Evolutionary conservation across 2,888 invertebrate genomes (phyloP).

Genomic region (Malthinus seriepunctatus): DNA sequence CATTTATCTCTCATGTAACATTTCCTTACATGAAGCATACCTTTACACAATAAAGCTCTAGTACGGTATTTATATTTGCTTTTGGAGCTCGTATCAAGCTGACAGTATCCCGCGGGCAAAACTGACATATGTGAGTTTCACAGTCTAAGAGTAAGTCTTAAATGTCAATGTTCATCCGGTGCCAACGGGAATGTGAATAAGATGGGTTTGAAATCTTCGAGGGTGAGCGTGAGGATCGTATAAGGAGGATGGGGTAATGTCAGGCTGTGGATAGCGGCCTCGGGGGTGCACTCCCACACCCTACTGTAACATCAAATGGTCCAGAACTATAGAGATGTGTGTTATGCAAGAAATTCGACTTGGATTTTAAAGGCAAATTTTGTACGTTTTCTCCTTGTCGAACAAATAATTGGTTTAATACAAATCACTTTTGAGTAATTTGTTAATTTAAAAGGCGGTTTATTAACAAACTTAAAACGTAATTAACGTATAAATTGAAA

Average conservation of each 20-base stretch:
- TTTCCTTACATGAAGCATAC: conserved; percentile 30
- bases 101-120: conserved; percentile 34
- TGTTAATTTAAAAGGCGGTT: background rate
- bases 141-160: conserved; percentile 48
- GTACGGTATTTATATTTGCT: conserved; percentile 44
- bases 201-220: conserved; percentile 30
- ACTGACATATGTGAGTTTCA: conserved; percentile 41
- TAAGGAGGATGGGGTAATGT: conserved; percentile 37
- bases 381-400: background rate
- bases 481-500: background rate
- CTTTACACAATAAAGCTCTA: conserved; percentile 32
- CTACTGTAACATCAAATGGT: conserved; percentile 37
- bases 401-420: background rate
- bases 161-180: conserved; percentile 49
- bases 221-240: conserved; percentile 29
- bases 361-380: no score
- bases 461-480: no score
- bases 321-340: conserved; percentile 34
- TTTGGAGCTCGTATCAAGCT: conserved; percentile 39
- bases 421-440: background rate
- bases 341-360: conserved; percentile 6
- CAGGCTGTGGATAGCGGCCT: conserved; percentile 37
- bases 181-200: conserved; percentile 35
- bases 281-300: conserved; percentile 35
- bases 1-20: conserved; percentile 29